Percentiles rank a stretch among this genome's conserved stretches.
Conservation (phyloP, 2,113 vertebrate genomes). For the Corapipo altera region DNA sequence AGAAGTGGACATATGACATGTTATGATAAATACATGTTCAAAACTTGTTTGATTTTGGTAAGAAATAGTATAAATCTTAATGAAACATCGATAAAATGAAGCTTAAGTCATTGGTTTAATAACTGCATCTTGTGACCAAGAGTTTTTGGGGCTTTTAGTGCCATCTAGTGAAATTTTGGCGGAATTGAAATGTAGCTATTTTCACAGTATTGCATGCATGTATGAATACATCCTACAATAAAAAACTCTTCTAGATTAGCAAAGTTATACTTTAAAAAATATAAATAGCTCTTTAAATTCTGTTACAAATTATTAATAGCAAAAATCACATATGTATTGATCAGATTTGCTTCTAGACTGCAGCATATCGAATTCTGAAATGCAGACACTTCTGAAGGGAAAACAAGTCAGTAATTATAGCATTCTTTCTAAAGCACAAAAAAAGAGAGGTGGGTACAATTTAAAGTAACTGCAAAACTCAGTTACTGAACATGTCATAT, state of each 20-base stretch:
- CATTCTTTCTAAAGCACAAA: not conserved
- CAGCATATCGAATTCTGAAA: not conserved
- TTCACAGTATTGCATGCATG: rapidly evolving
- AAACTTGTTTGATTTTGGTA: not conserved
- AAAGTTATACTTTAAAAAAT: not conserved
- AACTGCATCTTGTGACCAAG: no score
- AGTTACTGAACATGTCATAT: not conserved
- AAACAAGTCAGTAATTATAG: not conserved
- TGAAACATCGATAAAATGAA: not conserved
- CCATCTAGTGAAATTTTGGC: constrained; percentile 64
- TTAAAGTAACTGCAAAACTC: not conserved
- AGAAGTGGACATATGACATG: not conserved
- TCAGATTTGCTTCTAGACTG: not conserved
- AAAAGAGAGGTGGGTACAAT: not conserved
- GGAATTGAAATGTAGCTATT: not conserved
- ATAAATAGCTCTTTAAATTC: not conserved
- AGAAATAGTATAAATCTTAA: not conserved
- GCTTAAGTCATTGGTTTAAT: not conserved
- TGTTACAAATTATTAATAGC: not conserved
- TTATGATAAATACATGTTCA: not conserved
- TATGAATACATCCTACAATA: not conserved
- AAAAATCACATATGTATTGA: not conserved
- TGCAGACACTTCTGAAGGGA: not conserved
- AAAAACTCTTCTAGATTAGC: not conserved
- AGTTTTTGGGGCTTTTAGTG: constrained; percentile 28